Base-by-base conservation (phyloP, 2,797 vertebrate species). In the Squalus acanthias region DNA sequence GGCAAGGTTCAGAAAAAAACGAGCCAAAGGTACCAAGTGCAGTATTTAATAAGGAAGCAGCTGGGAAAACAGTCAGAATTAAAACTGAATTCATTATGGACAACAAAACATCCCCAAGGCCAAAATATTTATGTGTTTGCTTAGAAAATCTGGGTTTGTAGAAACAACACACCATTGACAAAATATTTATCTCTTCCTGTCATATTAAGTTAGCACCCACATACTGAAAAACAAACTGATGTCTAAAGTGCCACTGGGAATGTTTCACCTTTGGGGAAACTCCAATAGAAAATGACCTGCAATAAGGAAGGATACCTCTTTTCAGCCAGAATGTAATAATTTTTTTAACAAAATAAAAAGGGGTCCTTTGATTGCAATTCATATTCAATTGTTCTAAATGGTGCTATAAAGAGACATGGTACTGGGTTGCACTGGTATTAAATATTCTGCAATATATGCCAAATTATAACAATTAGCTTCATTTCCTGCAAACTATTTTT, bases 81-180 rank as follows among this genome's bases (percentile, higher is more conserved):
- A 95, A 95, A 95, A 74, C 94, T 20, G 70, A 95, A 95, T 60
- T 95, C 24, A 76, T 95, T 95, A 95, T 33, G 50, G 94, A 76
- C 70, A 95, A 74, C 94, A 76, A 57, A 95, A 74, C 29, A 60
- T 95, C 94, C 70, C 13, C 29, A 95, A 95, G 46, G 94, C 70
- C 46, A 95, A 57, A 74, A 33, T 60, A 95, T 76, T 95, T 95
- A 95, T 95, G 94, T 95, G 94, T 95, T 95, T 76, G 70, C 94
- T 95, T 95, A 76, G 70, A 76, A 95, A 95, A 95, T 95, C 94
- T 95, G 94, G 50, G 70, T 95, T 95, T 74, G 69, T 95, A n/a
- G 70, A 95, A 95, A 57, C 70, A 69, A 69, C 70, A 17, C 50
- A 57, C 50, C 29, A 95, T 74, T 95, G 72, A 57, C 94, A 95